Evolutionary conservation across 2,797 vertebrate species (phyloP).

Genomic region (Poecile montanus): DNA sequence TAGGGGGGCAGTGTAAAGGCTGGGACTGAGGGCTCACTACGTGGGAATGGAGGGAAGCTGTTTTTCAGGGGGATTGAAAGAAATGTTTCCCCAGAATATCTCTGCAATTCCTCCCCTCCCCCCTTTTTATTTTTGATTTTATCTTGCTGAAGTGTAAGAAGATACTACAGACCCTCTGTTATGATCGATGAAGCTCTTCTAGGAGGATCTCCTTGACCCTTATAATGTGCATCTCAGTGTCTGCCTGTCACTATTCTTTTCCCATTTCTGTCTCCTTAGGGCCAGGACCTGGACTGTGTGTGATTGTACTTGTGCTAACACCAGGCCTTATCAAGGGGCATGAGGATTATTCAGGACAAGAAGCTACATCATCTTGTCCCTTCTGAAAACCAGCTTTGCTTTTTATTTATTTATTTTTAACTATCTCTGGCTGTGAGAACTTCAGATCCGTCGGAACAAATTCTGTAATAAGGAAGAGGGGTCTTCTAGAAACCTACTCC

Average conservation of each 20-base stretch:
- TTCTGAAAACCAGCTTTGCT: conserved; percentile 47
- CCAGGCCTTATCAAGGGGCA: conserved; percentile 40
- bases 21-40: not conserved
- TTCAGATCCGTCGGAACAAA: not conserved
- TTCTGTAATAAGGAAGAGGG: not conserved
- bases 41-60: conserved; percentile 9
- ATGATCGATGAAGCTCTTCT: conserved; percentile 41
- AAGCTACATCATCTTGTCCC: conserved; percentile 49
- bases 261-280: conserved; percentile 58
- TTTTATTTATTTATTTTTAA: conserved; percentile 65
- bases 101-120: conserved; percentile 39
- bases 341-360: conserved; percentile 56
- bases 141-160: conserved; percentile 45
- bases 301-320: conserved; percentile 53
- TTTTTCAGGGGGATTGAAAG: conserved; percentile 32
- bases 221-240: conserved; percentile 15
- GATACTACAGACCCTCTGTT: conserved; percentile 39
- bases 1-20: not conserved
- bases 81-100: conserved; percentile 49
- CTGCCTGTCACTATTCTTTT: conserved; percentile 44
- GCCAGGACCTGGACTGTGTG: conserved; percentile 30
- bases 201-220: conserved; percentile 47
- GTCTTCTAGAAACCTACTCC: not conserved
- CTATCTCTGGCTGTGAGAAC: conserved; percentile 41
- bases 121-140: not conserved